phyloP scores from a whole-genome alignment of 2,797 vertebrate genomes.

The Mormyrus hasselquistii region DNA sequence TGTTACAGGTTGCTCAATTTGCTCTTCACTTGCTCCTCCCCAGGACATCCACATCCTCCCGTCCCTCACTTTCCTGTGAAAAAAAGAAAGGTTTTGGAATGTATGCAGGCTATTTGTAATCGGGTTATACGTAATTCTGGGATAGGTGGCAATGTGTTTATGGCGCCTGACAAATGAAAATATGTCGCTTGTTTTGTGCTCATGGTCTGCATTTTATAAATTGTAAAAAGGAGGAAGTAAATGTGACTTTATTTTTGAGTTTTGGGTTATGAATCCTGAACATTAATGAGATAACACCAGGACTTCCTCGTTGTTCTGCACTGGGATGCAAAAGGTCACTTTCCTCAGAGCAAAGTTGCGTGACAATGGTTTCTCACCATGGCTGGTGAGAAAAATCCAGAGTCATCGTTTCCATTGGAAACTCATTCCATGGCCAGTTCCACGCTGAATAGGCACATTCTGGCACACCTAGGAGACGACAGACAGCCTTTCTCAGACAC shows the following conservation, averaged over 20 bases:
- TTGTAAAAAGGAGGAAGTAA: background rate
- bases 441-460: background rate
- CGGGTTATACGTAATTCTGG: background rate
- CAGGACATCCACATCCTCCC: background rate
- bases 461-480: background rate
- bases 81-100: background rate
- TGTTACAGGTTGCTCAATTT: background rate
- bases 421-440: background rate
- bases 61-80: background rate
- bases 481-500: background rate
- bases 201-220: background rate
- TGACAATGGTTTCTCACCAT: background rate
- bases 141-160: background rate
- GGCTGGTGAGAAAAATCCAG: background rate
- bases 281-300: background rate
- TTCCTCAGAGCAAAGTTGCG: background rate
- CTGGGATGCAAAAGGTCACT: background rate
- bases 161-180: background rate
- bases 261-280: background rate
- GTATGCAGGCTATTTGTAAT: background rate
- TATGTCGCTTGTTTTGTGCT: background rate
- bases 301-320: background rate
- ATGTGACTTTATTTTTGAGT: background rate
- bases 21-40: background rate
- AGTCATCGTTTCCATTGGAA: constrained; percentile 20